Evolutionary conservation across 2,113 vertebrate genomes (phyloP).

Genomic region (Erythrocebus patas): DNA sequence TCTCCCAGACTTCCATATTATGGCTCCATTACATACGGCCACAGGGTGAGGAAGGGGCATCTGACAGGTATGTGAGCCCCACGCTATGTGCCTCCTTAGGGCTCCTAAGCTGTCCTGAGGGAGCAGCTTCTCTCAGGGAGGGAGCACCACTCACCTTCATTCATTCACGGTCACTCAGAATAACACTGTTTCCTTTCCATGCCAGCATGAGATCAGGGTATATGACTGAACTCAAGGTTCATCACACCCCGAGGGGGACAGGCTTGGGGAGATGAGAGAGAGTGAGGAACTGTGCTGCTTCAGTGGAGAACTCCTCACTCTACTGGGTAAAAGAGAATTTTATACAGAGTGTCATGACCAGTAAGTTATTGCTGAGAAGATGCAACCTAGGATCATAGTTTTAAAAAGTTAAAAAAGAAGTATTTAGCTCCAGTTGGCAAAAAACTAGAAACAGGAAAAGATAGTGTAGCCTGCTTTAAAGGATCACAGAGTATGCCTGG

Average conservation of each 20-base stretch:
- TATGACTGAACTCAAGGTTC: neutral
- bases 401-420: conserved; percentile 10
- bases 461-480: neutral
- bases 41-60: neutral
- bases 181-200: neutral
- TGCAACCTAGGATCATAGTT: neutral
- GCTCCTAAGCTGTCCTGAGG: neutral
- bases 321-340: neutral
- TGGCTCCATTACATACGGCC: neutral
- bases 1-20: neutral
- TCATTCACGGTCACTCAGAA: neutral
- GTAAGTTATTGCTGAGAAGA: neutral
- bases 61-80: neutral
- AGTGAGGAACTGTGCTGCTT: neutral
- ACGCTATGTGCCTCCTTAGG: neutral
- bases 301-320: neutral
- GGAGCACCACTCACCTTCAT: neutral
- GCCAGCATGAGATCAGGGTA: neutral
- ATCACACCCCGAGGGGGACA: neutral
- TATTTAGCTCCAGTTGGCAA: neutral
- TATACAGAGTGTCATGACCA: neutral
- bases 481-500: neutral
- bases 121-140: neutral
- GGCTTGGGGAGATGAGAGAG: neutral
- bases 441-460: neutral